Conservation (phyloP, 1,140 invertebrate species). For the Neomicropteryx cornuta region DNA sequence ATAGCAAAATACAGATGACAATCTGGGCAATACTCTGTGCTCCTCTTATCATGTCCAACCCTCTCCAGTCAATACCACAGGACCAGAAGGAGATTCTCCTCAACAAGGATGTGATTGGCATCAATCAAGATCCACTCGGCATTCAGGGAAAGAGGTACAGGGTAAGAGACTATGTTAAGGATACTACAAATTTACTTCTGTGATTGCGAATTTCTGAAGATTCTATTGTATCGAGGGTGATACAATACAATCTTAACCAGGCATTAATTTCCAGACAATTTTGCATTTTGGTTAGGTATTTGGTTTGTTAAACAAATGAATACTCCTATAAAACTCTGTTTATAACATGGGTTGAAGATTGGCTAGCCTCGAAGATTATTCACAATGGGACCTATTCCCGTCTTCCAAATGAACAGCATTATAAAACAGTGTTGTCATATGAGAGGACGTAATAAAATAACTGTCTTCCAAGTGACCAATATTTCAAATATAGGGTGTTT, state of each 20-base stretch:
- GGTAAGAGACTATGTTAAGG: constrained; percentile 17
- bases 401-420: too few species aligned
- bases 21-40: constrained; percentile 83
- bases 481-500: too few species aligned
- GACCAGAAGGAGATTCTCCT: constrained; percentile 64
- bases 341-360: too few species aligned
- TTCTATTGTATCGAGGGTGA: background rate
- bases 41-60: constrained; percentile 80
- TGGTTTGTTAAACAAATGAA: background rate
- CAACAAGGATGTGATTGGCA: constrained; percentile 64
- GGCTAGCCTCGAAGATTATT: too few species aligned
- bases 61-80: constrained; percentile 58
- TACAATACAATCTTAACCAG: background rate
- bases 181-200: background rate
- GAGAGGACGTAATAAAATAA: too few species aligned
- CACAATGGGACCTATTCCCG: too few species aligned
- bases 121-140: constrained; percentile 80
- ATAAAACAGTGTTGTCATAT: too few species aligned
- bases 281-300: background rate
- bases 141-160: constrained; percentile 26
- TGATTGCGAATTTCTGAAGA: background rate
- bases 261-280: background rate
- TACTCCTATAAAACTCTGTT: too few species aligned
- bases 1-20: constrained; percentile 77
- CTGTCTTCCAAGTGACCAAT: too few species aligned